Evolutionary conservation across 2,888 invertebrate genomes (phyloP).

Genomic region (Phengaris alcon): DNA sequence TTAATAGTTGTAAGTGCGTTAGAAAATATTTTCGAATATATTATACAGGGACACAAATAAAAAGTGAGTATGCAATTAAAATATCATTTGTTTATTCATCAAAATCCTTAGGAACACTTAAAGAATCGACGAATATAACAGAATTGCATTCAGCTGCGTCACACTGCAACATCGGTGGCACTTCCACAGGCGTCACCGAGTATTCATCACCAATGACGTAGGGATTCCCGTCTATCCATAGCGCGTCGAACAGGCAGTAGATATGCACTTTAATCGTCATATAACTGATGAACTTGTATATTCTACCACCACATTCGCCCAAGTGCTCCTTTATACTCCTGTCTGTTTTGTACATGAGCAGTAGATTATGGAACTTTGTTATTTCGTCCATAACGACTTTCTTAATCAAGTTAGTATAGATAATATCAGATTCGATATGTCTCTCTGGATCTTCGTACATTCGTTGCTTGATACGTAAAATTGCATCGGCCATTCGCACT

Average conservation of each 20-base stretch:
- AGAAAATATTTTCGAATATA: neutral
- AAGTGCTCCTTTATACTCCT: constrained; percentile 70
- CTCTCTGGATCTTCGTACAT: constrained; percentile 73
- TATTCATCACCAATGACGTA: constrained; percentile 74
- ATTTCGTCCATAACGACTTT: constrained; percentile 73
- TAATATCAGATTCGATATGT: constrained; percentile 71
- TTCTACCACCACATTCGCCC: constrained; percentile 69
- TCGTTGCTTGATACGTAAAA: constrained; percentile 66
- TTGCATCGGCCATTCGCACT: constrained; percentile 72
- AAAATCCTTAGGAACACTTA: constrained; percentile 68
- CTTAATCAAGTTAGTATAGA: constrained; percentile 70
- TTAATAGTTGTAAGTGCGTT: neutral
- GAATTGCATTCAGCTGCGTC: constrained; percentile 72
- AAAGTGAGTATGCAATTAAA: constrained; percentile 22
- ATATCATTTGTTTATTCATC: constrained; percentile 50
- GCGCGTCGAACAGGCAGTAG: constrained; percentile 68
- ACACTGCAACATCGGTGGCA: constrained; percentile 69
- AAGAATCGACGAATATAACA: constrained; percentile 68
- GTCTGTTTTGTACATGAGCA: constrained; percentile 71
- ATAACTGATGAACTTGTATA: constrained; percentile 72
- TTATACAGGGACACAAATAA: neutral
- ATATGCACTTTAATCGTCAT: constrained; percentile 74
- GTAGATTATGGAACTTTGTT: constrained; percentile 67
- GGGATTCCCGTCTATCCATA: constrained; percentile 74
- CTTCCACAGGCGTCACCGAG: constrained; percentile 68